Conservation (phyloP, 2,888 invertebrate genomes). For the Diaphora mendica region DNA sequence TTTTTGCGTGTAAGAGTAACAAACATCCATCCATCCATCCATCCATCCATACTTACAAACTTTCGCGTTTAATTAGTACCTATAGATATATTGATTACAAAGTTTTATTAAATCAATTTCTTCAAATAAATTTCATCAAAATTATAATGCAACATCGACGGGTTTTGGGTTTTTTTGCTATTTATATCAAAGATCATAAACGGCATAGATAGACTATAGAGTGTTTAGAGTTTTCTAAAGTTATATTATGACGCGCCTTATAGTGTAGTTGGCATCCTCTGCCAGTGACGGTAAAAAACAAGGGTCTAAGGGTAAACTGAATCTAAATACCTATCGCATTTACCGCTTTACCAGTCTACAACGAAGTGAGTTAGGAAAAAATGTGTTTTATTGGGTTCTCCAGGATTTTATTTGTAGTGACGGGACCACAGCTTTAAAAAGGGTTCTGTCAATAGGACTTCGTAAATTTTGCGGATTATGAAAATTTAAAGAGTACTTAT, state of each 20-base stretch:
- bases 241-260: no score
- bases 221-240: no score
- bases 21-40: no score
- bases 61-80: no score
- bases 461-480: constrained; percentile 3
- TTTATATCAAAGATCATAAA: not conserved
- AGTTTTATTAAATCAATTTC: not conserved
- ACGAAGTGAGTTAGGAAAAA: constrained; percentile 24
- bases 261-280: constrained; percentile 25
- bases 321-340: constrained; percentile 49
- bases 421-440: constrained; percentile 13
- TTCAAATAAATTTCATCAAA: not conserved
- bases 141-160: not conserved
- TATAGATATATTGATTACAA: no score
- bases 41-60: no score
- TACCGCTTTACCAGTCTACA: constrained; percentile 28
- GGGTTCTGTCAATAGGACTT: constrained; percentile 9
- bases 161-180: no score
- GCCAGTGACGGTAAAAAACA: constrained; percentile 46
- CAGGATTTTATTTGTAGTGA: constrained; percentile 14
- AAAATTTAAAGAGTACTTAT: not conserved
- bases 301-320: constrained; percentile 42
- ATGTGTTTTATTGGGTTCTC: constrained; percentile 22
- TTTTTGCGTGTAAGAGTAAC: no score
- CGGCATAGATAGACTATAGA: not conserved